These are phyloP conservation scores for Mamestra brassicae DNA, from an alignment of 2,888 invertebrate species.

Conservation along the genomic window DNA sequence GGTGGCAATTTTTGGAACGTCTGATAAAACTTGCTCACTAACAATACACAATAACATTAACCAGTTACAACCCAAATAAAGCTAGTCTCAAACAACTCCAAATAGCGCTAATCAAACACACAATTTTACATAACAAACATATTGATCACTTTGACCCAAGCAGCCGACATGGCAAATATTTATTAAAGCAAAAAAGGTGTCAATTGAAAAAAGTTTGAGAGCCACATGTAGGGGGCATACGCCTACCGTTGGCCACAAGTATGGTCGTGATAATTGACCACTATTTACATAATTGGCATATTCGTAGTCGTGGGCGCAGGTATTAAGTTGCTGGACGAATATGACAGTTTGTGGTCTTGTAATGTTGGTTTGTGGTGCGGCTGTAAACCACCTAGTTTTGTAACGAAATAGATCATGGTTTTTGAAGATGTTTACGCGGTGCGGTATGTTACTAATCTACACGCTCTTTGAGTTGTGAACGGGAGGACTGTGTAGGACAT, in stretches of 20 bases:
- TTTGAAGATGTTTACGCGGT: neutral
- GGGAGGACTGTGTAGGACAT: neutral
- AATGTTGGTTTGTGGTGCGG: constrained; percentile 21
- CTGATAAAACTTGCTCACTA: neutral
- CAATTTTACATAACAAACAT: constrained; percentile 46
- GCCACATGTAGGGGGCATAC: constrained; percentile 52
- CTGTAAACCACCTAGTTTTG: neutral
- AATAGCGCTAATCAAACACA: constrained; percentile 44
- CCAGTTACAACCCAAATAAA: constrained; percentile 29
- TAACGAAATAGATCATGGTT: neutral
- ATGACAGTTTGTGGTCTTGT: constrained; percentile 54
- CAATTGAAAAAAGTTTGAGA: constrained; percentile 66
- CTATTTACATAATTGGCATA: constrained; percentile 69
- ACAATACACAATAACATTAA: constrained; percentile 3
- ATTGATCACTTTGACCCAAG: constrained; percentile 53
- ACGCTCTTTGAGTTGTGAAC: neutral
- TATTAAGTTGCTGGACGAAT: constrained; percentile 63
- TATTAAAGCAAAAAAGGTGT: constrained; percentile 52
- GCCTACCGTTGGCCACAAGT: constrained; percentile 63
- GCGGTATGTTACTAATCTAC: neutral
- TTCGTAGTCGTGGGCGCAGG: constrained; percentile 61
- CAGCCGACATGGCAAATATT: constrained; percentile 55
- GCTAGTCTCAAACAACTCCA: constrained; percentile 10
- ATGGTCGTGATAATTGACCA: constrained; percentile 65
- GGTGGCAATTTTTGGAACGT: neutral